phyloP scores from a whole-genome alignment of 2,888 invertebrate genomes.

The Cecidostiba fungosa region DNA sequence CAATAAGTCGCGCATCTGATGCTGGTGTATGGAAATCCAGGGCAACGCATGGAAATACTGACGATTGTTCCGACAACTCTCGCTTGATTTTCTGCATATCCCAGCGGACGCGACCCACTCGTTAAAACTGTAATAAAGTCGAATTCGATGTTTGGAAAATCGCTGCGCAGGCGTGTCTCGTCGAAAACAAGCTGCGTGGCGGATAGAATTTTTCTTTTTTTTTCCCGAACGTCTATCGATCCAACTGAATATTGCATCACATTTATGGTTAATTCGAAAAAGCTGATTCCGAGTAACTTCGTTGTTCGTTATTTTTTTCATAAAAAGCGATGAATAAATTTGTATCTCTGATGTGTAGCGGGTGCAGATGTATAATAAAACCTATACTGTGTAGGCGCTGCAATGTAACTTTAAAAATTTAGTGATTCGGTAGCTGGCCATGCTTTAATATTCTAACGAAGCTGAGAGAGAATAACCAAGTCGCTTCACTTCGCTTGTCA shows the following conservation, averaged over 20 bases:
- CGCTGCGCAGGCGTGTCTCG: background rate
- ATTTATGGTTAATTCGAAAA: background rate
- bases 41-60: background rate
- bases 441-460: background rate
- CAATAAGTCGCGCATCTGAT: background rate
- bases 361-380: background rate
- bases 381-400: background rate
- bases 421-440: background rate
- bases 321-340: background rate
- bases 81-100: background rate
- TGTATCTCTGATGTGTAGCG: background rate
- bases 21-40: background rate
- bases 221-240: background rate
- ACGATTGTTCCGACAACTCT: background rate
- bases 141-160: slow-evolving; percentile 12
- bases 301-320: background rate
- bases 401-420: background rate
- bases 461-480: background rate
- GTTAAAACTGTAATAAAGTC: slow-evolving; percentile 34
- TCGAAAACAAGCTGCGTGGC: background rate
- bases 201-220: no score
- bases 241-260: background rate
- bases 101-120: background rate
- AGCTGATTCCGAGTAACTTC: background rate
- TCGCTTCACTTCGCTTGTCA: background rate